Percentiles rank a stretch among this genome's conserved stretches.
These are phyloP conservation scores for Lethocerus indicus DNA, from an alignment of 1,140 invertebrate species.

Conservation along the genomic window DNA sequence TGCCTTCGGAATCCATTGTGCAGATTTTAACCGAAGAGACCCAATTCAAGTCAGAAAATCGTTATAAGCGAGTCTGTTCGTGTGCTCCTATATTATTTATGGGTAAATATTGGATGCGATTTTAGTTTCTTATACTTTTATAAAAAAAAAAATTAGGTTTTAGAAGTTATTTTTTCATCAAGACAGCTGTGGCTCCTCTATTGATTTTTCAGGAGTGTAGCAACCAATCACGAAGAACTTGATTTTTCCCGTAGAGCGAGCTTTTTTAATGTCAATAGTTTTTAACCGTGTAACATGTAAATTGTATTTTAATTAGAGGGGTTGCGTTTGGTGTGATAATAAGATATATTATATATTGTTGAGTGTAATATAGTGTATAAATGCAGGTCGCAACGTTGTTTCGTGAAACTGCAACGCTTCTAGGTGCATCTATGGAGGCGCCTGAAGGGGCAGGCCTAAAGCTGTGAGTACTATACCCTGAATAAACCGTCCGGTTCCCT, in stretches of 20 bases:
- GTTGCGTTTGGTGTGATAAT: slow-evolving; percentile 7
- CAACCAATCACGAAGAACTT: slow-evolving; percentile 17
- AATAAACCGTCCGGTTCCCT: no score
- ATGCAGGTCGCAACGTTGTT: slow-evolving; percentile 55
- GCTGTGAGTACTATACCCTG: slow-evolving; percentile 19
- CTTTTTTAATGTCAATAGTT: slow-evolving; percentile 15
- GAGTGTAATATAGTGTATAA: slow-evolving; percentile 11
- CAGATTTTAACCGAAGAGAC: no score
- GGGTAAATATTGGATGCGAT: no score
- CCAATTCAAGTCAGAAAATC: no score
- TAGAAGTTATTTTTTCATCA: slow-evolving; percentile 17
- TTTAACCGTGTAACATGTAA: slow-evolving; percentile 8
- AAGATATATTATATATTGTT: slow-evolving; percentile 1
- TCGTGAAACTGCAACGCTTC: slow-evolving; percentile 44
- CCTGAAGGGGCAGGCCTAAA: slow-evolving; percentile 17
- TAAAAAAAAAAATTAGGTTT: no score
- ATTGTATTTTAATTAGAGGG: slow-evolving; percentile 9
- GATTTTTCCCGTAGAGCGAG: slow-evolving; percentile 18
- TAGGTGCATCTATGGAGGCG: slow-evolving; percentile 35
- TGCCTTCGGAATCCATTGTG: no score
- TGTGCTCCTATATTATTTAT: no score
- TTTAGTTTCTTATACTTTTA: no score
- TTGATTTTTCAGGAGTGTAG: slow-evolving; percentile 18
- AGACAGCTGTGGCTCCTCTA: slow-evolving; percentile 17
- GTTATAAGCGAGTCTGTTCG: no score